These are phyloP conservation scores for Astyanax mexicanus DNA, from an alignment of 2,797 vertebrate genomes.

Conservation along the genomic window DNA sequence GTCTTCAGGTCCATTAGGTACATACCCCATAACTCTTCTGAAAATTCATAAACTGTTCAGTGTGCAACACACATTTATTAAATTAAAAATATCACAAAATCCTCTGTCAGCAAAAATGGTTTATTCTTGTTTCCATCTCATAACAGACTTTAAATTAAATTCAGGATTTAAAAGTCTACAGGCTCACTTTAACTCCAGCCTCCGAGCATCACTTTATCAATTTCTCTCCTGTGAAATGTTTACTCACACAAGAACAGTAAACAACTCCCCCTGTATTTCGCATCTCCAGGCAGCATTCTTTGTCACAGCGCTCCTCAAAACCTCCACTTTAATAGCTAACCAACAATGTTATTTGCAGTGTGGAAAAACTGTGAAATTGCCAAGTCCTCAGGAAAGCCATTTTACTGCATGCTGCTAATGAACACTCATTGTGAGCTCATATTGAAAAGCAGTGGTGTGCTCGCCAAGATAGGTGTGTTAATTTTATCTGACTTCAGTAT, in stretches of 20 bases:
- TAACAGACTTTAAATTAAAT: no score
- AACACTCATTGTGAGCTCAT: conserved; percentile 62
- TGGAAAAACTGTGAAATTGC: conserved; percentile 62
- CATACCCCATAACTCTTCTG: no score
- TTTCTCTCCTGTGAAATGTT: conserved; percentile 31
- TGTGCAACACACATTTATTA: no score
- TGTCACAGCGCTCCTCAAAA: conserved; percentile 52
- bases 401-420: conserved; percentile 60
- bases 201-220: neutral
- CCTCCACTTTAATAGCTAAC: conserved; percentile 62
- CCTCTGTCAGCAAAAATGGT: neutral
- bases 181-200: conserved; percentile 6
- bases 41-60: no score
- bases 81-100: no score
- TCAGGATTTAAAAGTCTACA: no score
- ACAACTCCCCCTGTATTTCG: conserved; percentile 14
- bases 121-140: neutral
- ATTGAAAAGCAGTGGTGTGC: conserved; percentile 56
- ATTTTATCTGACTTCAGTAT: conserved; percentile 66
- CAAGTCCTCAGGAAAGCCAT: conserved; percentile 59
- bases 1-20: no score
- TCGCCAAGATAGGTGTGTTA: conserved; percentile 62
- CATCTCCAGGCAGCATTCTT: conserved; percentile 38
- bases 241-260: conserved; percentile 27
- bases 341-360: conserved; percentile 53